These are phyloP conservation scores for Austrofundulus limnaeus DNA, from an alignment of 2,113 vertebrate genomes.

Conservation along the genomic window DNA sequence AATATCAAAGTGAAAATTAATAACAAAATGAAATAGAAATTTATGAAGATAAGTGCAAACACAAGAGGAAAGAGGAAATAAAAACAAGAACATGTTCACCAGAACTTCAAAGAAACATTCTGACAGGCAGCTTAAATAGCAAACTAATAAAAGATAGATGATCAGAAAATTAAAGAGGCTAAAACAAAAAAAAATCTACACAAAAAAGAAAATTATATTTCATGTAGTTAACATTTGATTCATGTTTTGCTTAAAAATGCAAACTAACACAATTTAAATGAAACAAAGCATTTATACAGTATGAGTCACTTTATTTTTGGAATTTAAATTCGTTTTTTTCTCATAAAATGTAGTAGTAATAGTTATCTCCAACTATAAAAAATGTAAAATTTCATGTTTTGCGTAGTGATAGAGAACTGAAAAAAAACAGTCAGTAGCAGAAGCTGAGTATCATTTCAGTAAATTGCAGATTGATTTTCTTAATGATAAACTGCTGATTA, in stretches of 20 bases:
- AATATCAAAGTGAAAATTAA: too few species aligned
- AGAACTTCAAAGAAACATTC: too few species aligned
- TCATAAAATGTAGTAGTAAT: slow-evolving; percentile 20
- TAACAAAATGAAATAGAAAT: slow-evolving; percentile 19
- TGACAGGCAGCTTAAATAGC: too few species aligned
- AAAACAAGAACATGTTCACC: too few species aligned
- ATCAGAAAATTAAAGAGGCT: too few species aligned
- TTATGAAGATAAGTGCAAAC: slow-evolving; percentile 9
- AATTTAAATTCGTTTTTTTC: slow-evolving; percentile 15
- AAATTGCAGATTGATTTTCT: slow-evolving; percentile 66
- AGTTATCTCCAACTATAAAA: slow-evolving; percentile 30
- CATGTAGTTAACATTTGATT: neutral
- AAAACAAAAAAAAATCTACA: too few species aligned
- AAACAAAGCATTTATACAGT: slow-evolving; percentile 18
- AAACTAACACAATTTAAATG: slow-evolving; percentile 6
- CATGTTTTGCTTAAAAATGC: slow-evolving; percentile 2
- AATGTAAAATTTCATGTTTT: slow-evolving; percentile 15
- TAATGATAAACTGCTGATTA: slow-evolving; percentile 60
- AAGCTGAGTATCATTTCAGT: slow-evolving; percentile 51
- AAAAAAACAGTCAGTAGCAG: slow-evolving; percentile 6
- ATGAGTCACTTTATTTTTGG: slow-evolving; percentile 5
- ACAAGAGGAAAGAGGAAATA: neutral
- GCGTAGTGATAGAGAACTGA: slow-evolving; percentile 10
- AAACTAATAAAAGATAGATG: neutral
- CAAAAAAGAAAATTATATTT: too few species aligned